Evolutionary conservation across 2,888 invertebrate genomes (phyloP).

Genomic region (Cantharis flavilabris): DNA sequence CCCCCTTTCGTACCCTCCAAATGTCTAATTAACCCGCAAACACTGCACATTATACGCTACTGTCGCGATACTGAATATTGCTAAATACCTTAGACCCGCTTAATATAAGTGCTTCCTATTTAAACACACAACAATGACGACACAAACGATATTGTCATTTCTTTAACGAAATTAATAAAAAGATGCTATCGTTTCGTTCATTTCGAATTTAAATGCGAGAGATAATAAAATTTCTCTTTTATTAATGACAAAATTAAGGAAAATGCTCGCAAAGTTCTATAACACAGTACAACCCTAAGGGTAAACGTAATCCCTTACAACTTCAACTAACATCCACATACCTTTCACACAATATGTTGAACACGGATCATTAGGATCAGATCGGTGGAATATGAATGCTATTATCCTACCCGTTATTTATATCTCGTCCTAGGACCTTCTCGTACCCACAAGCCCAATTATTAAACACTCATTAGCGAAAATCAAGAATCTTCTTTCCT

Average conservation of each 20-base stretch:
- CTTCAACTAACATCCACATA: constrained; percentile 31
- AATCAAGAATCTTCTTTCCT: constrained; percentile 38
- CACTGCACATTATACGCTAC: constrained; percentile 52
- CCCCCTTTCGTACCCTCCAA: constrained; percentile 36
- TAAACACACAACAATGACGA: background rate
- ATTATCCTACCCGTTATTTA: constrained; percentile 42
- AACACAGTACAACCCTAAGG: constrained; percentile 17
- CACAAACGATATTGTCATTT: background rate
- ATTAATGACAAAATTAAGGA: constrained; percentile 20
- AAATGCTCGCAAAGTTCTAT: background rate
- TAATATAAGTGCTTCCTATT: constrained; percentile 16
- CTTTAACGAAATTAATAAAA: background rate
- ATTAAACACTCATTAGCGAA: constrained; percentile 38
- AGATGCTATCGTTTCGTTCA: background rate
- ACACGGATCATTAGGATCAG: constrained; percentile 46
- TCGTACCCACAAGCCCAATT: constrained; percentile 34
- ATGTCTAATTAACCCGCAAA: constrained; percentile 55
- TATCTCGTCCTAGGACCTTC: constrained; percentile 36
- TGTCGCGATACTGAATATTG: constrained; percentile 40
- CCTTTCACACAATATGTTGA: constrained; percentile 38
- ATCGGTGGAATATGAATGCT: constrained; percentile 43
- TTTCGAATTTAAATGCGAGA: background rate
- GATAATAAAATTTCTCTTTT: background rate
- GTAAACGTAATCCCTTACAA: constrained; percentile 30
- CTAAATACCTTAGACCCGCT: constrained; percentile 32